These are phyloP conservation scores for Helleia helle DNA, from an alignment of 2,888 invertebrate genomes.

Conservation along the genomic window DNA sequence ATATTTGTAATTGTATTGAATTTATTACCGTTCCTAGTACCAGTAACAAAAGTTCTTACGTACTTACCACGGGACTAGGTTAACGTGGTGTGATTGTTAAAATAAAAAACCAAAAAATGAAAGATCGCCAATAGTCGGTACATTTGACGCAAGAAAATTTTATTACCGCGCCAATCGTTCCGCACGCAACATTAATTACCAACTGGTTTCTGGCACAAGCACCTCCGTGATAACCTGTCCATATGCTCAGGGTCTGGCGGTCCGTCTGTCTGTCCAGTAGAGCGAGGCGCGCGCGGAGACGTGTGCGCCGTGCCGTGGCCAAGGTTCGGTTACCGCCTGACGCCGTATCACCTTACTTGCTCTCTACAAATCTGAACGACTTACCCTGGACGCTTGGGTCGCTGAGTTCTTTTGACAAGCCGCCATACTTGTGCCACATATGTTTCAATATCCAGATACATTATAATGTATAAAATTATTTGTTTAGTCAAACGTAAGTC, in stretches of 20 bases:
- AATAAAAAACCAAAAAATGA: no score
- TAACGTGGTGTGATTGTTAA: no score
- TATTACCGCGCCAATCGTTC: conserved; percentile 19
- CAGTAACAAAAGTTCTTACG: no score
- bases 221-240: conserved; percentile 11
- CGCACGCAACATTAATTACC: conserved; percentile 18
- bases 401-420: not conserved
- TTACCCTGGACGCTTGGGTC: conserved; percentile 6
- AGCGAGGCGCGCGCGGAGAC: conserved; percentile 42
- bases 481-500: no score
- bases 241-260: conserved; percentile 30
- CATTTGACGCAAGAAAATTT: conserved; percentile 16
- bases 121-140: no score
- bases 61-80: no score
- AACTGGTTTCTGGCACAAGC: conserved; percentile 15
- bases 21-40: no score
- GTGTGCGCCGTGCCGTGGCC: conserved; percentile 37
- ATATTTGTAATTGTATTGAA: no score
- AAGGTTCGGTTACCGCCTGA: conserved; percentile 54
- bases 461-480: no score
- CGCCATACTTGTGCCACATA: no score
- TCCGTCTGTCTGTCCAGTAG: conserved; percentile 45
- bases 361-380: conserved; percentile 17
- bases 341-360: conserved; percentile 27
- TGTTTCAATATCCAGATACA: no score